Percentiles rank a stretch among this genome's conserved stretches.
phyloP scores from a whole-genome alignment of 2,797 vertebrate species.

The Pseudotriccus pelzelni region DNA sequence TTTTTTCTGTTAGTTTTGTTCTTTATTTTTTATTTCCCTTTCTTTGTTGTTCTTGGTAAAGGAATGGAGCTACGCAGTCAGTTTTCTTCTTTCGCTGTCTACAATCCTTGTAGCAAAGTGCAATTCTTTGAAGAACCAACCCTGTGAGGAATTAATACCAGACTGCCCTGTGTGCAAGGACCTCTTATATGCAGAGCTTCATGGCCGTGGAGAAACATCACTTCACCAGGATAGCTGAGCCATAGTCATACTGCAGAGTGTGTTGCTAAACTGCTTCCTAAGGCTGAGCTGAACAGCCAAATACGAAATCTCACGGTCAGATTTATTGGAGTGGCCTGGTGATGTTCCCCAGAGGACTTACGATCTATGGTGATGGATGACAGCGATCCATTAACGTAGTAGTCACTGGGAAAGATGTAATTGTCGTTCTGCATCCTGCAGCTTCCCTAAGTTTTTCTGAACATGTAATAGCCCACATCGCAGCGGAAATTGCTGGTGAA shows the following conservation, averaged over 20 bases:
- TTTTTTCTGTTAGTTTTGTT: background rate
- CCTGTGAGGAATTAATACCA: background rate
- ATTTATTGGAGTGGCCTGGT: constrained; percentile 44
- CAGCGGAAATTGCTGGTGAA: constrained; percentile 25
- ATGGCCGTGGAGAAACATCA: background rate
- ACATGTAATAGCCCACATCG: background rate
- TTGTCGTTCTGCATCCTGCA: constrained; percentile 44
- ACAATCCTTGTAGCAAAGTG: background rate
- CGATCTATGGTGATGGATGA: constrained; percentile 51
- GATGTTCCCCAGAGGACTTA: constrained; percentile 4
- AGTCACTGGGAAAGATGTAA: constrained; percentile 51
- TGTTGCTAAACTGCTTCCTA: background rate
- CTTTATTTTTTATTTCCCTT: background rate
- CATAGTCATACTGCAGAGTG: background rate
- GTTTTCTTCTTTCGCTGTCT: background rate
- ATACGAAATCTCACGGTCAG: background rate
- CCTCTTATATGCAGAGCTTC: background rate
- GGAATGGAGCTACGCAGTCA: background rate
- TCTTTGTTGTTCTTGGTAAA: background rate
- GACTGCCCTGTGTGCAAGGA: background rate
- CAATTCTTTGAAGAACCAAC: background rate
- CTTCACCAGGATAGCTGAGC: background rate
- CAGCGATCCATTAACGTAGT: constrained; percentile 5
- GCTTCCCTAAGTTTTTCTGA: constrained; percentile 38
- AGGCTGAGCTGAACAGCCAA: background rate